Percentiles rank a stretch among this genome's conserved stretches.
Evolutionary conservation across 2,113 vertebrate genomes (phyloP).

Genomic region (Neotragus pygmaeus): DNA sequence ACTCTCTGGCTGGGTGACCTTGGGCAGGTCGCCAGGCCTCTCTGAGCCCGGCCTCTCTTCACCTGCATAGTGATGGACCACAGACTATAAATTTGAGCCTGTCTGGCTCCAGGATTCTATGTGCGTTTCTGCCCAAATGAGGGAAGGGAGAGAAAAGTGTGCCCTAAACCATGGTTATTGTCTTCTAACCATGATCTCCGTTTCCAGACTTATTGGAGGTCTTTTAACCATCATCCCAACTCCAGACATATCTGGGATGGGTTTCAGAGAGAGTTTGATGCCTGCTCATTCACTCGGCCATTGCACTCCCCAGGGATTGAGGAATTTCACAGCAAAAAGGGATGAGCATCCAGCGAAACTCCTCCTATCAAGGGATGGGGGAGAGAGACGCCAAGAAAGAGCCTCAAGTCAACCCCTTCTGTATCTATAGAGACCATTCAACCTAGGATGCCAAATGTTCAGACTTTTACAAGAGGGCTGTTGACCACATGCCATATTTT

Average conservation of each 20-base stretch:
- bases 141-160: neutral
- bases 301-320: neutral
- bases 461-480: neutral
- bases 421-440: neutral
- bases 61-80: neutral
- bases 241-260: neutral
- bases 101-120: neutral
- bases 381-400: neutral
- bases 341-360: neutral
- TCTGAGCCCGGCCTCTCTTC: neutral
- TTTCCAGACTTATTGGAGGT: neutral
- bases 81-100: neutral
- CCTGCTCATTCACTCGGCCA: neutral
- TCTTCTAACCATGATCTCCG: neutral
- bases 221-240: neutral
- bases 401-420: neutral
- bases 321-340: neutral
- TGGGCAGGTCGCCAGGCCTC: too few species aligned
- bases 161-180: neutral
- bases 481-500: neutral
- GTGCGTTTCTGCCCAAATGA: neutral
- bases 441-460: neutral
- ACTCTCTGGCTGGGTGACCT: neutral
- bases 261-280: neutral
- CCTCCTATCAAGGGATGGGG: fast-evolving